Evolutionary conservation across 2,888 invertebrate species (phyloP).

Genomic region (Orthosia gothica): DNA sequence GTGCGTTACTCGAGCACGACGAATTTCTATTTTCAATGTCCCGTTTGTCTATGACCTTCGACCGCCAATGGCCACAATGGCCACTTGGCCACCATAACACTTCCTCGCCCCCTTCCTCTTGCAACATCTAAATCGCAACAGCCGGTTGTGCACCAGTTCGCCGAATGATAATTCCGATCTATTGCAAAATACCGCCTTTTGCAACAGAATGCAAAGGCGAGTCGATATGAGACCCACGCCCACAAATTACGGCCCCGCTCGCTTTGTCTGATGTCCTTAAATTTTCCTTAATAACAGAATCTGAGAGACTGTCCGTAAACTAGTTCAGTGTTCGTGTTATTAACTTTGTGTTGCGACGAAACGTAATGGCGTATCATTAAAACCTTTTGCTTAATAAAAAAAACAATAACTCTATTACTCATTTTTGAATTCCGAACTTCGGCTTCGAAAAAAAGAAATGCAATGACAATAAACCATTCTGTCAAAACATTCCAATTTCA

Average conservation of each 20-base stretch:
- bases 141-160: slow-evolving; percentile 89
- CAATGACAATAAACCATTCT: not conserved
- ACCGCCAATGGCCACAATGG: slow-evolving; percentile 72
- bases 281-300: slow-evolving; percentile 70
- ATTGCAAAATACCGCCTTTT: slow-evolving; percentile 85
- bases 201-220: slow-evolving; percentile 87
- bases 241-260: slow-evolving; percentile 83
- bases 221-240: slow-evolving; percentile 87
- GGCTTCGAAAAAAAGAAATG: not conserved
- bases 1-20: slow-evolving; percentile 73
- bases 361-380: slow-evolving; percentile 18
- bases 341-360: slow-evolving; percentile 35
- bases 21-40: slow-evolving; percentile 81
- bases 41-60: slow-evolving; percentile 83
- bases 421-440: slow-evolving; percentile 23
- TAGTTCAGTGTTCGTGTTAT: slow-evolving; percentile 40
- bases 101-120: slow-evolving; percentile 88
- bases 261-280: slow-evolving; percentile 83
- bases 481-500: slow-evolving; percentile 27
- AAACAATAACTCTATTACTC: not conserved
- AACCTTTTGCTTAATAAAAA: slow-evolving; percentile 19
- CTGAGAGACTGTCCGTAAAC: slow-evolving; percentile 51
- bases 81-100: slow-evolving; percentile 81
- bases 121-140: slow-evolving; percentile 80
- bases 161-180: slow-evolving; percentile 90